A percentile compares a stretch with the other conserved stretches of the same genome.
phyloP scores from a whole-genome alignment of 2,797 vertebrate species.

The Scomberomorus guttatus region DNA sequence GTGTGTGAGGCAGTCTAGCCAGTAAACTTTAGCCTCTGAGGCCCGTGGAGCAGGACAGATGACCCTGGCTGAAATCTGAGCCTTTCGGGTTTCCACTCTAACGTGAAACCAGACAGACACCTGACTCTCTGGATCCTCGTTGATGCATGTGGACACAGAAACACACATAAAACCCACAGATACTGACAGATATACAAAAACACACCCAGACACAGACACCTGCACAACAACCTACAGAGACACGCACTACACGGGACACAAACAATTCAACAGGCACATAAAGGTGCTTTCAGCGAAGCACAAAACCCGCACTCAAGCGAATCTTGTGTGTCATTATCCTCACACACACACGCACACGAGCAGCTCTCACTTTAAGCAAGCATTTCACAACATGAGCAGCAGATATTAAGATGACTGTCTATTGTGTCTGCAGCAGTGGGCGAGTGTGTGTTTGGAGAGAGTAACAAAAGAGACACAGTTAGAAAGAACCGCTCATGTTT shows the following conservation, averaged over 20 bases:
- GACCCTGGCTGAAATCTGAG: conserved; percentile 76
- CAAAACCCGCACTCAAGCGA: conserved; percentile 38
- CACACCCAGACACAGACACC: conserved; percentile 32
- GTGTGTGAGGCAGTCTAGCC: not conserved
- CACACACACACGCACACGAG: conserved; percentile 17
- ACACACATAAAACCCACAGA: conserved; percentile 33
- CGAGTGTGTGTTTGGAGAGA: conserved; percentile 18
- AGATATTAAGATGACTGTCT: conserved; percentile 34
- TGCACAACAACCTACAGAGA: conserved; percentile 27
- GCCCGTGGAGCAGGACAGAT: conserved; percentile 51
- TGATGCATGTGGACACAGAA: conserved; percentile 6
- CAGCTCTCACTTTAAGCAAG: conserved; percentile 43
- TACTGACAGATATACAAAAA: conserved; percentile 20
- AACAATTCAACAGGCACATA: conserved; percentile 31
- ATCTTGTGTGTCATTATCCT: conserved; percentile 32
- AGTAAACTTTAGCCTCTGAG: conserved; percentile 77
- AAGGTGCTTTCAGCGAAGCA: conserved; percentile 18
- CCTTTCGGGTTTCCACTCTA: conserved; percentile 72
- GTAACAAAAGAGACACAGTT: conserved; percentile 44
- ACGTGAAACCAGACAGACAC: conserved; percentile 74
- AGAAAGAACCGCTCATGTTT: conserved; percentile 55
- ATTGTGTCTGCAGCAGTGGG: conserved; percentile 38
- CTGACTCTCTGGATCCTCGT: conserved; percentile 49
- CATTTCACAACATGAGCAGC: conserved; percentile 43
- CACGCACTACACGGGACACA: conserved; percentile 11